These are phyloP conservation scores for Brachionus rubens DNA, from an alignment of 1,140 invertebrate genomes.

Conservation along the genomic window DNA sequence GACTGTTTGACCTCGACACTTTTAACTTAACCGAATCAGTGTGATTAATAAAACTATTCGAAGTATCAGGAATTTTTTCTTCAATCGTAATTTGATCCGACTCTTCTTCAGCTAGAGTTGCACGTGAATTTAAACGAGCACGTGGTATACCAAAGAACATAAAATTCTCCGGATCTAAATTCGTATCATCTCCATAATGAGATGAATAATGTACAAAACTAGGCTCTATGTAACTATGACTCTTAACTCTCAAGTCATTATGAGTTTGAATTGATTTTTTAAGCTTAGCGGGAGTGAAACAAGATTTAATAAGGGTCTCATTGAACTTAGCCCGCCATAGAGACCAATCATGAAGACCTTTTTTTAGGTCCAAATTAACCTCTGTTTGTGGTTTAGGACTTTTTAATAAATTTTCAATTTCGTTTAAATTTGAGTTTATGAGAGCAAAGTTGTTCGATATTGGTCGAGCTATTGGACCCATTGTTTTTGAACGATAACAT, in stretches of 20 bases:
- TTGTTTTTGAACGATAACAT: background rate
- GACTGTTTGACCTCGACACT: background rate
- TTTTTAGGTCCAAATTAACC: slow-evolving; percentile 12
- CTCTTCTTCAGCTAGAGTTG: slow-evolving; percentile 28
- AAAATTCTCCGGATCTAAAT: slow-evolving; percentile 26
- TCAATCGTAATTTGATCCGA: background rate
- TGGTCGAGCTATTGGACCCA: slow-evolving; percentile 2
- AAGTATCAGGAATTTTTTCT: background rate
- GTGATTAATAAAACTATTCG: background rate
- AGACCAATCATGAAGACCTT: slow-evolving; percentile 38
- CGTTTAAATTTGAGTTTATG: slow-evolving; percentile 18
- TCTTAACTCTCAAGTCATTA: slow-evolving; percentile 25
- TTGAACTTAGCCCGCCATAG: slow-evolving; percentile 36
- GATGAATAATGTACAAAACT: slow-evolving; percentile 7
- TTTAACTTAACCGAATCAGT: background rate
- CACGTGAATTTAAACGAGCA: background rate
- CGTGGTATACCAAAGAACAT: slow-evolving; percentile 35
- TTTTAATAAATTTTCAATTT: slow-evolving; percentile 28
- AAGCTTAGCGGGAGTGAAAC: slow-evolving; percentile 21
- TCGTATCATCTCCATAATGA: slow-evolving; percentile 11
- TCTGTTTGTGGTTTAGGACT: background rate
- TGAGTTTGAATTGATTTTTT: slow-evolving; percentile 39
- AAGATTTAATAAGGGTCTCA: slow-evolving; percentile 23
- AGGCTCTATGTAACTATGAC: slow-evolving; percentile 9
- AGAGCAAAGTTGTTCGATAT: slow-evolving; percentile 33